Percentiles rank a stretch among this genome's conserved stretches.
Conservation (phyloP, 2,113 vertebrate genomes). For the Pelmatolapia mariae region DNA sequence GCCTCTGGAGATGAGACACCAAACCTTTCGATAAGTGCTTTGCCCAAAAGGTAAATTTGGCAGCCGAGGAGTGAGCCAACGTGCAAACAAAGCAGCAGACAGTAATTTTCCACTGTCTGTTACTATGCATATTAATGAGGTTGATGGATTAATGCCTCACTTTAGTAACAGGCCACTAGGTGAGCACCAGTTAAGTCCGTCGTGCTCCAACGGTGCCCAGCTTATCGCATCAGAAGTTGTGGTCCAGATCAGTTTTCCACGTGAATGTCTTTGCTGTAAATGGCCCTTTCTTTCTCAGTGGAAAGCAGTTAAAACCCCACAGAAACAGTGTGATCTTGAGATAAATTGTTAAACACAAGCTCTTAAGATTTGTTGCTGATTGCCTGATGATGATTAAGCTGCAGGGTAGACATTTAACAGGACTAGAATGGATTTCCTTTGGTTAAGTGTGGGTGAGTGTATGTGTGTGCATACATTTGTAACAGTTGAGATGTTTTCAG, state of each 20-base stretch:
- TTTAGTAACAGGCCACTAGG: slow-evolving; percentile 34
- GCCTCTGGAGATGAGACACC: slow-evolving; percentile 23
- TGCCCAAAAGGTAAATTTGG: slow-evolving; percentile 52
- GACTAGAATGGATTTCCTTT: background rate
- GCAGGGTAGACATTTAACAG: background rate
- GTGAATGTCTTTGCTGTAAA: slow-evolving; percentile 20
- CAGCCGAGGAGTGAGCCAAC: slow-evolving; percentile 12
- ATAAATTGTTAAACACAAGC: slow-evolving; percentile 28
- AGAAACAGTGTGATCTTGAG: background rate
- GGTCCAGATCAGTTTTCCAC: slow-evolving; percentile 39
- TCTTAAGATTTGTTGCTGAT: slow-evolving; percentile 25
- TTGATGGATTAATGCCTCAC: slow-evolving; percentile 48
- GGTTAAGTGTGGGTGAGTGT: background rate
- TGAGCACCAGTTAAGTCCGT: slow-evolving; percentile 20
- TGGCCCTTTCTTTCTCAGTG: background rate
- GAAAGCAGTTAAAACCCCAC: slow-evolving; percentile 36
- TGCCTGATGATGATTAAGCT: slow-evolving; percentile 21
- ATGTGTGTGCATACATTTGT: slow-evolving; percentile 27
- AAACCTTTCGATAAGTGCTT: slow-evolving; percentile 45
- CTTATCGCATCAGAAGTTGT: slow-evolving; percentile 51
- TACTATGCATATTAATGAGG: slow-evolving; percentile 60
- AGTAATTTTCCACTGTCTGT: slow-evolving; percentile 44
- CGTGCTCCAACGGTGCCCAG: slow-evolving; percentile 21
- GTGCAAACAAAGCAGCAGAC: slow-evolving; percentile 42
- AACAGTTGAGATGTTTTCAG: slow-evolving; percentile 20